Evolutionary conservation across 2,888 invertebrate genomes (phyloP), one percentile per base, ranked within the genome.

Genomic region (Leucophenga maculata): DNA sequence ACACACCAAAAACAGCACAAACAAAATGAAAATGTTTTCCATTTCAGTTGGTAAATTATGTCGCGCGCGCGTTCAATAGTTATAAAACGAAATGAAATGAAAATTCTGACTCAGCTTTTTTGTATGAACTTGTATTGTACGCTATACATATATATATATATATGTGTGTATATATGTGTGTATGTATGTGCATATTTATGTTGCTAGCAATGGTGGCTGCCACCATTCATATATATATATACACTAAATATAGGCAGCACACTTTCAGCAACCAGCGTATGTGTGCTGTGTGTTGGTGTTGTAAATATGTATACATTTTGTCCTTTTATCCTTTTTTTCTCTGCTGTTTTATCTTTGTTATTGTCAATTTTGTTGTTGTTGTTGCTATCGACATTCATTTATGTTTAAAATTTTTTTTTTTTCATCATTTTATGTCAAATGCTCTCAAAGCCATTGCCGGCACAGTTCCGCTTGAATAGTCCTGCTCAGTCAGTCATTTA

Each of bases 11-110:
- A 52, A 52, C 16, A 52, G 16, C 8, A 52, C 9, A 20, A 52
- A 52, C 18, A 52, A 81, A 85, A 84, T 83, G 85, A 81, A 80
- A 80, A 81, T 84, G 85, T 80, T 80, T 80, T 80, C 85, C 85
- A 80, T 80, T 80, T 80, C 80, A 80, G 80, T 80, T 80, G 79
- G 80, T 85, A 80, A 80, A 80, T 80, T 84, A 80, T 80, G 85
- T 84, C 83, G 82, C 82, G 80, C 84, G 82, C 26, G 32, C 32
- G n/a, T 50, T 9, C 16, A 52, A 52, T 18, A n/a, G 18, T 52
- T 52, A 52, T 52, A 52, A 52, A 16, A 16, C 14, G 16, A 11
- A 16, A 52, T 52, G 52, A 52, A 18, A 52, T 18, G 52, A 52
- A 80, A 80, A 76, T 76, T 73, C 83, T 83, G 83, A 72, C 79